Evolutionary conservation across 2,113 vertebrate genomes (phyloP).

Genomic region (Oryzias javanicus): DNA sequence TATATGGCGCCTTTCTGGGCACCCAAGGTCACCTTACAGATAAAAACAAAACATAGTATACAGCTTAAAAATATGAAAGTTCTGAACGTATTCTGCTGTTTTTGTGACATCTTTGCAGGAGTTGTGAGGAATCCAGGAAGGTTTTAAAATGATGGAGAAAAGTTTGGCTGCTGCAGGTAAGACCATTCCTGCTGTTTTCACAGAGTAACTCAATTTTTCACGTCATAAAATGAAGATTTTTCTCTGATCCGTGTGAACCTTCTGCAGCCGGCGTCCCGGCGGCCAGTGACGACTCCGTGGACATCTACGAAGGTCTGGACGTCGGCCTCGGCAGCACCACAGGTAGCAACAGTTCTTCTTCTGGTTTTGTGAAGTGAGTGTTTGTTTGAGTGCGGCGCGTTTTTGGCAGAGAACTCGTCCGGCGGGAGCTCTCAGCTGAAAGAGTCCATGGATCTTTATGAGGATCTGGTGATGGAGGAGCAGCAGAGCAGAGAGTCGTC

Average conservation of each 20-base stretch:
- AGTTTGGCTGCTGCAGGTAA: too few relatives aligned
- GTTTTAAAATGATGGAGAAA: too few relatives aligned
- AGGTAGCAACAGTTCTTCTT: conserved; percentile 37
- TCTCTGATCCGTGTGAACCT: background rate
- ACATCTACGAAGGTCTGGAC: conserved; percentile 93
- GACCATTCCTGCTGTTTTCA: too few relatives aligned
- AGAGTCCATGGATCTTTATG: conserved; percentile 91
- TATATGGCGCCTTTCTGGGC: too few relatives aligned
- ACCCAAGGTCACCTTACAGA: too few relatives aligned
- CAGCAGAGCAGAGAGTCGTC: conserved; percentile 85
- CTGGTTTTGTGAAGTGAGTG: background rate
- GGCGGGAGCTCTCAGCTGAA: conserved; percentile 56
- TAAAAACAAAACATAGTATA: too few relatives aligned
- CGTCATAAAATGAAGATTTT: too few relatives aligned
- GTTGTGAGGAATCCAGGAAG: too few relatives aligned
- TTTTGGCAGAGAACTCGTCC: conserved; percentile 56
- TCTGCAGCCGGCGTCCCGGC: conserved; percentile 30
- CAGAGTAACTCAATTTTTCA: too few relatives aligned
- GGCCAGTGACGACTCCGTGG: conserved; percentile 87
- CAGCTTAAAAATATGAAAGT: too few relatives aligned
- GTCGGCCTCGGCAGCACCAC: conserved; percentile 17
- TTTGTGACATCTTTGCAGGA: too few relatives aligned
- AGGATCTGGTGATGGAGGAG: conserved; percentile 91
- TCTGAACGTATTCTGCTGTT: too few relatives aligned
- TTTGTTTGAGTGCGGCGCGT: background rate